Base-by-base conservation (phyloP, 1,140 invertebrate species). In the Dreissena polymorpha region DNA sequence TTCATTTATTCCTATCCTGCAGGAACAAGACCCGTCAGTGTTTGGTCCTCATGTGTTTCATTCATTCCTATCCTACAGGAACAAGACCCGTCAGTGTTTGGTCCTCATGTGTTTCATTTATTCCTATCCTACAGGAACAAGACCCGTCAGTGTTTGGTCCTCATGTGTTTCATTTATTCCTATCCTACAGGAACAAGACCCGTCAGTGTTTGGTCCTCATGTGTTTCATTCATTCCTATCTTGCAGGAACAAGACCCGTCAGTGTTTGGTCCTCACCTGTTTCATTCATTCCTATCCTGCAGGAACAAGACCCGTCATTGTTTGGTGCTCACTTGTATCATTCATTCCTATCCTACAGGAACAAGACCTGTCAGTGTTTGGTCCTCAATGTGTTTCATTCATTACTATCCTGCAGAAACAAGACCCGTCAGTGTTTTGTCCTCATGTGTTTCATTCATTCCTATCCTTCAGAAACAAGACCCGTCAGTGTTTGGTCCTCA, bases 101-200 rank as follows among this genome's bases (percentile, higher is more conserved):
- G 84, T 50, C 76, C 73, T 25, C 74, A 76, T 25, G 75, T 86
- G 16, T 67, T n/a, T n/a, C n/a, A n/a, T n/a, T n/a, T n/a, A n/a
- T n/a, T n/a, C n/a, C n/a, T n/a, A n/a, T n/a, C n/a, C n/a, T n/a
- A n/a, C n/a, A n/a, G n/a, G 86, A 88, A 39, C 91, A 92, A 84
- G 92, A 93, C 63, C 91, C 92, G 13, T 86, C 85, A 14, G 72
- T 77, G 13, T 90, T 90, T 83, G 83, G 84, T 50, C 76, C 73
- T 25, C 74, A 76, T 25, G 75, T 86, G 16, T 67, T n/a, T n/a
- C n/a, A n/a, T n/a, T n/a, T n/a, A n/a, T n/a, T n/a, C n/a, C n/a
- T n/a, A n/a, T n/a, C n/a, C n/a, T n/a, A n/a, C n/a, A n/a, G n/a
- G 86, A 88, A 39, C 91, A 92, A 84, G 92, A 93, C 63, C 91